These are phyloP conservation scores for Telenomus remus DNA, from an alignment of 1,140 invertebrate genomes.

Conservation along the genomic window DNA sequence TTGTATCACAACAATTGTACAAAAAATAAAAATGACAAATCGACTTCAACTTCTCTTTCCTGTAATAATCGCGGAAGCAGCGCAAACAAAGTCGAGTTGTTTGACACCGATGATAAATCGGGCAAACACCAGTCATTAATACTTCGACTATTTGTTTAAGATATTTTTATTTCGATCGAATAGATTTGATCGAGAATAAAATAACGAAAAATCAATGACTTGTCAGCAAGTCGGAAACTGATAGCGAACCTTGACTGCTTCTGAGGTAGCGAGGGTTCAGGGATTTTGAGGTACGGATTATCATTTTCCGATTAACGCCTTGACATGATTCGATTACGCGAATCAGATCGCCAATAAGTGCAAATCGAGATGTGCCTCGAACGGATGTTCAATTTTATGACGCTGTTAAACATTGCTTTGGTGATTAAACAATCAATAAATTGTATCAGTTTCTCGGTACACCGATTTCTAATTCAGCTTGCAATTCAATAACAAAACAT, in stretches of 20 bases:
- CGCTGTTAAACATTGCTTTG: no score
- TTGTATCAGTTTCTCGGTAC: neutral
- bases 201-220: slow-evolving; percentile 18
- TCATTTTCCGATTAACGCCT: slow-evolving; percentile 44
- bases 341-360: slow-evolving; percentile 8
- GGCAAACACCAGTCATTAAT: neutral
- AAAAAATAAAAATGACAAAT: no score
- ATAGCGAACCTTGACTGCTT: slow-evolving; percentile 21
- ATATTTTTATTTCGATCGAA: slow-evolving; percentile 4
- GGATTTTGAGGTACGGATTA: slow-evolving; percentile 33
- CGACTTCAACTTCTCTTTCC: no score
- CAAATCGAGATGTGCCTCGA: slow-evolving; percentile 14
- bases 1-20: no score
- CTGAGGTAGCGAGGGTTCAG: slow-evolving; percentile 32
- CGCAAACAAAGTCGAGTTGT: neutral
- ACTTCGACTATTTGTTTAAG: slow-evolving; percentile 5
- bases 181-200: slow-evolving; percentile 6
- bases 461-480: no score
- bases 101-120: neutral
- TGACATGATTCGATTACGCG: slow-evolving; percentile 42
- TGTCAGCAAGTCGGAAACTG: slow-evolving; percentile 33
- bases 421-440: slow-evolving; percentile 9
- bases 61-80: no score
- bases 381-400: slow-evolving; percentile 29
- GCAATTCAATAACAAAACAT: no score